These are phyloP conservation scores for Tipula confusa DNA, from an alignment of 2,888 invertebrate species.

Conservation along the genomic window DNA sequence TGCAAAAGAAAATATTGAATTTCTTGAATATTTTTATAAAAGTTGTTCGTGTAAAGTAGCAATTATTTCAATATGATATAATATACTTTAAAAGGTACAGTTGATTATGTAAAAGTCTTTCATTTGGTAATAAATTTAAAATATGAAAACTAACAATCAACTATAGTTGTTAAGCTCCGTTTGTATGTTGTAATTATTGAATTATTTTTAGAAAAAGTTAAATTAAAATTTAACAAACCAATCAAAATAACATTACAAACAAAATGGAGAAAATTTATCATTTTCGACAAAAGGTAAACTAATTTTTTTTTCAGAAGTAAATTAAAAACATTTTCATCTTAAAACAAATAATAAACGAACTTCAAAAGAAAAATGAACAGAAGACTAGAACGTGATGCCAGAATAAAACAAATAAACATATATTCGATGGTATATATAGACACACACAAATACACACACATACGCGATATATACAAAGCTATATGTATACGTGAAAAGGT, in stretches of 20 bases:
- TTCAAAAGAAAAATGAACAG: background rate
- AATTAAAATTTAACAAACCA: no score
- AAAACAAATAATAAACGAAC: conserved; percentile 25
- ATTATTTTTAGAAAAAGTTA: no score
- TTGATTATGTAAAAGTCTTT: no score
- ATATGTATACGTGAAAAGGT: conserved; percentile 31
- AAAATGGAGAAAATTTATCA: background rate
- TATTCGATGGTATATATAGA: background rate
- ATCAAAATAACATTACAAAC: background rate
- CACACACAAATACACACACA: background rate
- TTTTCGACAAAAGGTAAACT: background rate
- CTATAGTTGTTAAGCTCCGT: no score
- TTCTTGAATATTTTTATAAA: no score
- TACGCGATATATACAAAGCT: background rate
- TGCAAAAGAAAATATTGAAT: background rate
- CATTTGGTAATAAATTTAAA: no score
- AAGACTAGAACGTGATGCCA: background rate
- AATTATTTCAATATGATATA: no score
- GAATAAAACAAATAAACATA: background rate
- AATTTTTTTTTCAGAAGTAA: background rate
- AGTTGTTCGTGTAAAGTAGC: no score
- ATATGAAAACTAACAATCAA: no score
- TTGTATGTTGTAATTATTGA: no score
- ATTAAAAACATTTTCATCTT: conserved; percentile 20
- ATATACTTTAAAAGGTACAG: no score